A percentile compares a stretch with the other conserved stretches of the same genome.
Evolutionary conservation across 1,140 invertebrate species (phyloP).

Genomic region (Monochamus saltuarius): DNA sequence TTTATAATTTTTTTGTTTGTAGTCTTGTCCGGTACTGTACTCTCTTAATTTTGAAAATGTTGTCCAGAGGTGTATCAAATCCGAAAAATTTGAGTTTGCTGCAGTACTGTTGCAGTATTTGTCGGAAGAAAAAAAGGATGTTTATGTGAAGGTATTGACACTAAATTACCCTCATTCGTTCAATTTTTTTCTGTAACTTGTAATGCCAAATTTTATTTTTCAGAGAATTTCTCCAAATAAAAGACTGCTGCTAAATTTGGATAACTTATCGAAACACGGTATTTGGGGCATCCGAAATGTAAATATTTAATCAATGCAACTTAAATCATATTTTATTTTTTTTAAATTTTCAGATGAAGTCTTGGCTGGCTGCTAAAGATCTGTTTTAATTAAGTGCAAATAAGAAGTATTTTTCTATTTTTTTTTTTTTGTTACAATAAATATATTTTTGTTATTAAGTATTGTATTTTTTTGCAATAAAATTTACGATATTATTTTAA

Average conservation of each 20-base stretch:
- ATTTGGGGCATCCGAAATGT: conserved; percentile 16
- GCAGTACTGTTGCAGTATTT: conserved; percentile 13
- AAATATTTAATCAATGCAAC: neutral
- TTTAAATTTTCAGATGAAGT: no score
- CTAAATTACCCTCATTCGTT: neutral
- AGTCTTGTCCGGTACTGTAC: conserved; percentile 16
- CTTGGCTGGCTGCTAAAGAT: no score
- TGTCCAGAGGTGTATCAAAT: conserved; percentile 6
- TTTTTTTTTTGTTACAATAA: neutral
- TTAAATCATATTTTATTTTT: no score
- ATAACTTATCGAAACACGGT: conserved; percentile 11
- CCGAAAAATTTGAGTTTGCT: conserved; percentile 8
- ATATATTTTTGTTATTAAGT: neutral
- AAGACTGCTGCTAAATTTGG: neutral
- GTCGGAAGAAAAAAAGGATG: conserved; percentile 4
- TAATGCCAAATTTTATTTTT: neutral
- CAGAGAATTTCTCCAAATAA: conserved; percentile 2
- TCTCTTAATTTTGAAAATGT: conserved; percentile 15
- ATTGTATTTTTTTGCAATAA: neutral
- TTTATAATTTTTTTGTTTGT: conserved; percentile 3
- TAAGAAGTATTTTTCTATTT: neutral
- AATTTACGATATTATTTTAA: no score
- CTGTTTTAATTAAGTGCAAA: no score
- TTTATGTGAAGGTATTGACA: neutral
- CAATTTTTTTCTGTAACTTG: neutral